Evolutionary conservation across 2,797 vertebrate species (phyloP).

Genomic region (Sorex maritimensis): DNA sequence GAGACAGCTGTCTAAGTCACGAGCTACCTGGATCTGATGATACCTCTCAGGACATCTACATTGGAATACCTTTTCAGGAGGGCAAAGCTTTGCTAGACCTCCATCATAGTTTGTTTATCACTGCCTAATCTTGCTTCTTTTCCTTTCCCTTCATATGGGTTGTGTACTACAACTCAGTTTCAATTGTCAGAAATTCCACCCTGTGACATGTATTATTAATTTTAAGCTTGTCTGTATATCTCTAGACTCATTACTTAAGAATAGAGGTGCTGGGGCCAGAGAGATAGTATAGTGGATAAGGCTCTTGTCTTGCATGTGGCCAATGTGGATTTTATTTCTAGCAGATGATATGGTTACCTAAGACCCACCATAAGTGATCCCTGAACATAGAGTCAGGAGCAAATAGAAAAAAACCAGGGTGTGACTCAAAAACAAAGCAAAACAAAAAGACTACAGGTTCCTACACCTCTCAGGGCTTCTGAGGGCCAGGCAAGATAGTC

Average conservation of each 20-base stretch:
- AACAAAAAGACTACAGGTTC: no score
- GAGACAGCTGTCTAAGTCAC: background rate
- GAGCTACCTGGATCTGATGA: background rate
- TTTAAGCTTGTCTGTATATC: background rate
- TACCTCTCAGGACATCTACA: background rate
- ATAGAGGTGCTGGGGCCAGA: background rate
- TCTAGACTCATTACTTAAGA: background rate
- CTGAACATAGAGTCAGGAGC: background rate
- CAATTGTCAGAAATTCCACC: background rate
- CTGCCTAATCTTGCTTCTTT: background rate
- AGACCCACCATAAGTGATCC: no score
- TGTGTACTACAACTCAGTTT: background rate
- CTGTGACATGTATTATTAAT: background rate
- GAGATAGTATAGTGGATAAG: no score
- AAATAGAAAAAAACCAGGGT: background rate
- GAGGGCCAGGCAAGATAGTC: no score
- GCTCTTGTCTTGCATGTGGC: no score
- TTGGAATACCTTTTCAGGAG: background rate
- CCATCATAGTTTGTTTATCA: background rate
- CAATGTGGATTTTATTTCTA: no score
- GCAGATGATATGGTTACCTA: no score
- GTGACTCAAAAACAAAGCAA: background rate
- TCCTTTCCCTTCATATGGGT: background rate
- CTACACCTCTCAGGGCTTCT: no score
- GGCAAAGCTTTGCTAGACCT: background rate